A percentile compares a stretch with the other conserved stretches of the same genome.
phyloP scores from a whole-genome alignment of 2,888 invertebrate species.

The Laothoe populi region DNA sequence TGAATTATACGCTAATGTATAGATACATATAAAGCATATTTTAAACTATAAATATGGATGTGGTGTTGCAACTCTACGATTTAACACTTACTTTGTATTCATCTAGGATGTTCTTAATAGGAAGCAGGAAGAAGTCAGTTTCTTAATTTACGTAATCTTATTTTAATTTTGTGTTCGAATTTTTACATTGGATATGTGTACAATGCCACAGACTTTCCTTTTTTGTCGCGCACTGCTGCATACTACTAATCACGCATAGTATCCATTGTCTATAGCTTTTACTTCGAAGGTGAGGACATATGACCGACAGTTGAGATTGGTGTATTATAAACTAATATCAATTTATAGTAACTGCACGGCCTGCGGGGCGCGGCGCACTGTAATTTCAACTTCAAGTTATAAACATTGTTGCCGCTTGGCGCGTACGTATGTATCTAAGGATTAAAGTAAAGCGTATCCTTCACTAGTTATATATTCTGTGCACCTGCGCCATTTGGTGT shows the following conservation, averaged over 20 bases:
- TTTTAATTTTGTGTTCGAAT: neutral
- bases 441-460: constrained; percentile 13
- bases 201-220: neutral
- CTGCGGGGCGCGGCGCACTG: neutral
- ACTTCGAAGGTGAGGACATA: neutral
- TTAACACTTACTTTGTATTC: constrained; percentile 5
- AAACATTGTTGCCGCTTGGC: neutral
- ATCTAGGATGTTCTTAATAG: neutral
- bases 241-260: neutral
- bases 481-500: constrained; percentile 6
- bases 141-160: constrained; percentile 7
- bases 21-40: neutral
- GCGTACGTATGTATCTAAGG: neutral
- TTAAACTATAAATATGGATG: neutral
- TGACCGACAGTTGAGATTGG: neutral
- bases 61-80: neutral
- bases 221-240: neutral
- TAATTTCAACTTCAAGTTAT: constrained; percentile 14
- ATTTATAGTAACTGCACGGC: constrained; percentile 7
- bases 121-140: neutral
- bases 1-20: neutral
- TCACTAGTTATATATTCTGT: constrained; percentile 5
- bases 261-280: neutral
- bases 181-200: neutral
- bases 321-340: constrained; percentile 10